phyloP scores from a whole-genome alignment of 2,797 vertebrate genomes.

The Sylvia borin region DNA sequence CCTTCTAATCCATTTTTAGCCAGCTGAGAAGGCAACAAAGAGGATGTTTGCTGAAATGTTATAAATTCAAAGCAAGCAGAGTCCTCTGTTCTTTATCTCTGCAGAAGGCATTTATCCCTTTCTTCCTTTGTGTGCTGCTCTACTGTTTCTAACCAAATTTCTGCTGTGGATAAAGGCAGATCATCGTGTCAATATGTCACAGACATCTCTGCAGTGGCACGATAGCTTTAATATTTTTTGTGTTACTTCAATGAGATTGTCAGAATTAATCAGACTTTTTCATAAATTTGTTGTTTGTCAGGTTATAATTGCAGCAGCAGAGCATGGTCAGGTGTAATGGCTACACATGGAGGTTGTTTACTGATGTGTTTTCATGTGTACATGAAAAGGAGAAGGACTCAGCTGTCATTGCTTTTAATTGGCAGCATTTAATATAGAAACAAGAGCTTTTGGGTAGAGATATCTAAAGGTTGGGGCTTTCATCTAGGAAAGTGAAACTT shows the following conservation, averaged over 20 bases:
- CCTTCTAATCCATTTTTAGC: constrained; percentile 46
- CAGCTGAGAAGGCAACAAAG: constrained; percentile 18
- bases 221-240: constrained; percentile 20
- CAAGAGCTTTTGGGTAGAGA: background rate
- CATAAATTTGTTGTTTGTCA: constrained; percentile 12
- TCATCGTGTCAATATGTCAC: background rate
- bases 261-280: background rate
- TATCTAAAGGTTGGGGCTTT: background rate
- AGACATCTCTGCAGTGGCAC: background rate
- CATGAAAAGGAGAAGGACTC: background rate
- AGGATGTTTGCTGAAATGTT: constrained; percentile 7
- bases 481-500: background rate
- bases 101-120: background rate
- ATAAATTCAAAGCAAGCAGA: constrained; percentile 4
- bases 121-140: background rate
- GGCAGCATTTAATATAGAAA: background rate
- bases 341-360: background rate
- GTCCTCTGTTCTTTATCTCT: constrained; percentile 2
- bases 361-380: background rate
- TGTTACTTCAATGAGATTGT: background rate
- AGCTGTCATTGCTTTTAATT: background rate
- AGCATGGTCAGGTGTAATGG: background rate
- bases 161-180: background rate
- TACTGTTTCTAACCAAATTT: background rate
- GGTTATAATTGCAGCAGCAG: background rate